Base-by-base conservation (phyloP, 2,888 invertebrate species). In the Chirona hameri region DNA sequence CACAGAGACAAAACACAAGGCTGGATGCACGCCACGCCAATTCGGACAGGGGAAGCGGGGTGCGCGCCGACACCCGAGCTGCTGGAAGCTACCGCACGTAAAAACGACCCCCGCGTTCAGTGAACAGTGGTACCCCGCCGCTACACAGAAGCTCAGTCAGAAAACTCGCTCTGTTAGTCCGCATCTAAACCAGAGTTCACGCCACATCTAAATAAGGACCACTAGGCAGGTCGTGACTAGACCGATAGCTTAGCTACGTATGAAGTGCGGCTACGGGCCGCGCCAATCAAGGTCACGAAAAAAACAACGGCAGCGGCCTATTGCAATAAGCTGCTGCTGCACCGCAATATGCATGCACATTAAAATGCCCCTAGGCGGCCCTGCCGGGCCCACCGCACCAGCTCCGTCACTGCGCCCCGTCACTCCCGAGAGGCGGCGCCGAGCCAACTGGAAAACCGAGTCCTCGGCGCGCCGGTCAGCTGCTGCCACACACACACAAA, bases 241-340 rank as follows among this genome's bases (percentile, higher is more conserved):
- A 72, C 72, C 31, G 31, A 72, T 27, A 31, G 72, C 72, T 72
- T 72, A 31, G 72, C 72, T 72, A 72, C 72, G 72, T 31, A 27
- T 31, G 72, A 69, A 31, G 27, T 72, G 27, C 72, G 72, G 72
- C 72, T 29, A 27, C 72, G 72, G 72, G 18, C 72, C 72, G 72
- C 27, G 29, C 31, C 72, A 72, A 69, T 27, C 27, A 27, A 69
- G 27, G 72, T 72, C 72, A 72, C 31, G 7, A 72, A 72, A 72
- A 52, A 52, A 52, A 31, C 29, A 72, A 31, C 60, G n/a, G 60
- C n/a, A 29, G 72, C 31, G 27, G 10, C 29, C 72, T 72, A 72
- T 72, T 72, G 72, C 72, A 72, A 31, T 29, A 29, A 31, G 72
- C 72, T 27, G 27, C 69, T 1, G 69, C 27, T n/a, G 31, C 31